Evolutionary conservation across 1,140 invertebrate genomes (phyloP).

Genomic region (Procambarus clarkii): DNA sequence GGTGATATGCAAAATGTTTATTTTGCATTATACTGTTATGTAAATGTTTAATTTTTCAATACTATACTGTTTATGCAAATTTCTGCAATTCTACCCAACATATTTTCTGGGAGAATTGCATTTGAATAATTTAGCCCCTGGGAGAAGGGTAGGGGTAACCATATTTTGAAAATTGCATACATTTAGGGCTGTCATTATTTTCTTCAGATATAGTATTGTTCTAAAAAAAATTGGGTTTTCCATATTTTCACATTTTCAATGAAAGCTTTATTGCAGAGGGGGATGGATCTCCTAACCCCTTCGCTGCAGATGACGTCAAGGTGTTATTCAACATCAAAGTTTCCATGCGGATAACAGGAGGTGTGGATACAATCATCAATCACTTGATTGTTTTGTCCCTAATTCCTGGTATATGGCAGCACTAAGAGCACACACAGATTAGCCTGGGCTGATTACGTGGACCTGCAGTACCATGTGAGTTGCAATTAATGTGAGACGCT

Average conservation of each 20-base stretch:
- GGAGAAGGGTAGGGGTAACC: too few species aligned
- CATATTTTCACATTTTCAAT: background rate
- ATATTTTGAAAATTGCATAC: too few species aligned
- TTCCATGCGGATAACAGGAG: background rate
- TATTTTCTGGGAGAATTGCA: too few species aligned
- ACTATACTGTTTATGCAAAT: too few species aligned
- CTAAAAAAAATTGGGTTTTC: background rate
- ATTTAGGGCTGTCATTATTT: background rate
- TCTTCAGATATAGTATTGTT: background rate
- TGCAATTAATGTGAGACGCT: background rate
- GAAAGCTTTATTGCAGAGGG: slow-evolving; percentile 3
- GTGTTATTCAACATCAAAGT: background rate
- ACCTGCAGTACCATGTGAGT: background rate
- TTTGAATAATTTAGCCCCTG: too few species aligned
- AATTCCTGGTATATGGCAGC: background rate
- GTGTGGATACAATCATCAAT: background rate
- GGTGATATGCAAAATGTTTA: too few species aligned
- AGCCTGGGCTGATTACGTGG: background rate
- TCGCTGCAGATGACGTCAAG: background rate
- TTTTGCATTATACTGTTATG: too few species aligned
- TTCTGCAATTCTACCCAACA: too few species aligned
- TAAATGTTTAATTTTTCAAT: too few species aligned
- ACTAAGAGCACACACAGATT: background rate
- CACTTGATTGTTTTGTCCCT: background rate
- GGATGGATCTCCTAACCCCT: background rate